These are phyloP conservation scores for Albula glossodonta DNA, from an alignment of 2,113 vertebrate genomes.

Conservation along the genomic window DNA sequence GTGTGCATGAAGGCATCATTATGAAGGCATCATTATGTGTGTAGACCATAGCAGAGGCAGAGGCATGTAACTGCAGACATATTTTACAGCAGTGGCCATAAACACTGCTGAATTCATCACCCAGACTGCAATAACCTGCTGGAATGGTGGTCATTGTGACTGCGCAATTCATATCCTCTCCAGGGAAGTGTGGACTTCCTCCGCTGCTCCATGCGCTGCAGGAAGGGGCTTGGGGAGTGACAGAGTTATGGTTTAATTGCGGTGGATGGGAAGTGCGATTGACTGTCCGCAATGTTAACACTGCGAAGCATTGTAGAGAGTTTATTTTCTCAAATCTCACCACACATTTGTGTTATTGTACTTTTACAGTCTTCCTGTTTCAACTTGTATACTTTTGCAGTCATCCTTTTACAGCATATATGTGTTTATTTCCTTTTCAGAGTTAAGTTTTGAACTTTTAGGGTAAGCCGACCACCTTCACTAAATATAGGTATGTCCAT, in stretches of 20 bases:
- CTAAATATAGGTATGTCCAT: too few relatives aligned
- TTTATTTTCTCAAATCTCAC: neutral
- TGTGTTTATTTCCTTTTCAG: neutral
- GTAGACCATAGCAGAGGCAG: neutral
- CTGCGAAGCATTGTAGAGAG: neutral
- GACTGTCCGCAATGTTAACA: neutral
- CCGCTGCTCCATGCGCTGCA: neutral
- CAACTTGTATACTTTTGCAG: neutral
- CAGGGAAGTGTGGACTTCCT: neutral
- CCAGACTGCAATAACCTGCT: neutral
- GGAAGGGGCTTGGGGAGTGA: slow-evolving; percentile 2
- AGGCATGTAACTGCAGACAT: neutral
- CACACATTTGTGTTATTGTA: neutral
- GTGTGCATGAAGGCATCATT: too few relatives aligned
- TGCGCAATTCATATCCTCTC: neutral
- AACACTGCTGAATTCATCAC: neutral
- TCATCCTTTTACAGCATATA: neutral
- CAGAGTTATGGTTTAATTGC: neutral
- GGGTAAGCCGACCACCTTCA: neutral
- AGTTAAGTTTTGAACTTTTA: neutral
- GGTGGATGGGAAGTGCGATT: neutral
- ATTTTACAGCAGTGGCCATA: neutral
- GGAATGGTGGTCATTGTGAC: neutral
- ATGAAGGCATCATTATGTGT: neutral
- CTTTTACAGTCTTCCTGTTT: slow-evolving; percentile 6